Evolutionary conservation across 2,797 vertebrate genomes (phyloP), one percentile per base, ranked within the genome.

Genomic region (Hypotaenidia philippensis): DNA sequence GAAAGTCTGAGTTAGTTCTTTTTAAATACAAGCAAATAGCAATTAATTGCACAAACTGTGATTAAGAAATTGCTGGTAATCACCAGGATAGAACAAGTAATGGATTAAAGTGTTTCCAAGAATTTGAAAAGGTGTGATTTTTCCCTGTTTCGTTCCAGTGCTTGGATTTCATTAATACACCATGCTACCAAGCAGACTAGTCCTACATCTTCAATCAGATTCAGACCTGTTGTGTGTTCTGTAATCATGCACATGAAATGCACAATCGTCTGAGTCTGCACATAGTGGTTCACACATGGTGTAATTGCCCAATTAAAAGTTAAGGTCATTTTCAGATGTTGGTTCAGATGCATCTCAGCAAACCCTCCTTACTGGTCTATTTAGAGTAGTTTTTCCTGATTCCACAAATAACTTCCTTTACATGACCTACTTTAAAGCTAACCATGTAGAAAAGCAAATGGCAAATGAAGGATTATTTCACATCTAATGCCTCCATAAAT

Each of bases 401-500:
- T 81, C 45, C 34, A 70, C 86, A 93, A 94, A 94, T 93, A 91
- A 78, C 56, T 97, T 96, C 77, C 53, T 71, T 61, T 72, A 87
- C 74, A 78, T 93, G 81, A 87, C 40, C 44, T 52, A 47, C 40
- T 86, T 96, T 83, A 89, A 84, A 70, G 49, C n/a, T 84, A 88
- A 32, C 55, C 63, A 87, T 66, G 64, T 87, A 89, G 64, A 96
- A 97, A 96, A 94, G 55, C 25, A 95, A 96, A 97, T 38, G 59
- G 47, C 55, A 96, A 92, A 94, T 78, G 84, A 97, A 92, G 92
- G 90, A 95, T 94, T 94, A 74, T 90, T 96, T 97, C 89, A 91
- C 72, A 74, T 59, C 64, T 95, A 93, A 95, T 94, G 63, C 49
- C 72, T 92, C 65, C 63, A 90, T 96, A 97, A 97, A 97, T 96